Percentiles rank a stretch among this genome's conserved stretches.
phyloP scores from a whole-genome alignment of 1,140 invertebrate genomes.

The silkworm (Bombyx mori) region ASM3026992v2 NC_085116.1:8565001-8565500 shows the following conservation, averaged over 20 bases:
- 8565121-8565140: constrained; percentile 90
- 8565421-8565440: constrained; percentile 81
- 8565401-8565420: constrained; percentile 87
- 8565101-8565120: constrained; percentile 86
- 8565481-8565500: constrained; percentile 86
- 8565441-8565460: constrained; percentile 84
- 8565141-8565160: constrained; percentile 73
- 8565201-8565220: too few relatives aligned
- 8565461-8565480: constrained; percentile 86
- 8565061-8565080: constrained; percentile 85
- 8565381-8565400: too few relatives aligned
- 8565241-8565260: too few relatives aligned
- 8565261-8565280: too few relatives aligned
- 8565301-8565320: too few relatives aligned
- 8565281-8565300: too few relatives aligned
- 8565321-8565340: too few relatives aligned
- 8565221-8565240: too few relatives aligned
- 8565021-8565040: constrained; percentile 84
- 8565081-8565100: constrained; percentile 90
- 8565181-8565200: too few relatives aligned
- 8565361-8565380: too few relatives aligned
- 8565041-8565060: constrained; percentile 83
- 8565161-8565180: background rate
- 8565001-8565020: background rate
- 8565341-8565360: too few relatives aligned